A percentile compares a stretch with the other conserved stretches of the same genome.
These are phyloP conservation scores for Eretmocerus hayati DNA, from an alignment of 2,888 invertebrate species.

Conservation along the genomic window DNA sequence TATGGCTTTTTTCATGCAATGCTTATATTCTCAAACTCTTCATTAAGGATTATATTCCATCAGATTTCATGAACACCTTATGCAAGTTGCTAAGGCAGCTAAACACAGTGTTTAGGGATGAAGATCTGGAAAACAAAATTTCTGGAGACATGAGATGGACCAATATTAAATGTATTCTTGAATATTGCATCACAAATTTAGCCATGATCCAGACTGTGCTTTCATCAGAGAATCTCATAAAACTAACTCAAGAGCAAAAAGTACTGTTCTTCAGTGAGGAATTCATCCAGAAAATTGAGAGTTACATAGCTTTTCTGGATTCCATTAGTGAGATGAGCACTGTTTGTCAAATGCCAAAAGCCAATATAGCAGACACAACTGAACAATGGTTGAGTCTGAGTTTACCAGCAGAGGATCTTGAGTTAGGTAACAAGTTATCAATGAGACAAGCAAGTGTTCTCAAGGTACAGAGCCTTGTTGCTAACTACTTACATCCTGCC, in stretches of 20 bases:
- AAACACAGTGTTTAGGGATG: constrained; percentile 14
- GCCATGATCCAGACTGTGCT: constrained; percentile 16
- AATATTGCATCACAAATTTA: constrained; percentile 17
- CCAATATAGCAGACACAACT: constrained; percentile 18
- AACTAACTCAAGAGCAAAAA: constrained; percentile 18
- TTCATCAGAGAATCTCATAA: constrained; percentile 11
- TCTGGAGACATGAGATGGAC: constrained; percentile 16
- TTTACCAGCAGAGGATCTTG: constrained; percentile 12
- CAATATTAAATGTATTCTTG: constrained; percentile 12
- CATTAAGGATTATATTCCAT: constrained; percentile 15
- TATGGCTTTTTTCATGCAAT: constrained; percentile 20
- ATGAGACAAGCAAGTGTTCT: constrained; percentile 7
- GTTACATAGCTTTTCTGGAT: constrained; percentile 12
- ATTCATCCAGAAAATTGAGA: constrained; percentile 16
- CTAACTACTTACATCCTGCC: constrained; percentile 17
- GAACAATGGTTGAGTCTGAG: constrained; percentile 19
- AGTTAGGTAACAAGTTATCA: constrained; percentile 7
- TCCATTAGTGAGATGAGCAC: constrained; percentile 11
- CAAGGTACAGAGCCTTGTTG: constrained; percentile 19
- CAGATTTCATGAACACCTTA: constrained; percentile 18
- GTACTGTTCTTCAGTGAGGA: constrained; percentile 18
- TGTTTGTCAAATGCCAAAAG: constrained; percentile 10
- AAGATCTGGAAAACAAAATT: constrained; percentile 14
- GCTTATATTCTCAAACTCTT: constrained; percentile 12
- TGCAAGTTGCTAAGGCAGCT: constrained; percentile 19